These are phyloP conservation scores for Phaedon cochleariae DNA, from an alignment of 2,888 invertebrate species.

Conservation along the genomic window DNA sequence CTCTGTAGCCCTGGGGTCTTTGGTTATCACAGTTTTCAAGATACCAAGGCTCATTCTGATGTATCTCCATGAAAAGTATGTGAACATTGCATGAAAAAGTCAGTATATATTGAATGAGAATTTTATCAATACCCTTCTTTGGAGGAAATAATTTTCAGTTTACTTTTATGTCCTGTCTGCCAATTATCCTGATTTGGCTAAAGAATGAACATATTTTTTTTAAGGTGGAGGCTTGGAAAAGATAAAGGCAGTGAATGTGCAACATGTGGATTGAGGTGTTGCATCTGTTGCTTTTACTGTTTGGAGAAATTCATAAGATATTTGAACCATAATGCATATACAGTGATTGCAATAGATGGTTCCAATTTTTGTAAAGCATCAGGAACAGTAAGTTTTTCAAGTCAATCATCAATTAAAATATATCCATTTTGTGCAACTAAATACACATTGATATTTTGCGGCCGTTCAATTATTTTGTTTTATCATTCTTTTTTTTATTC, in stretches of 20 bases:
- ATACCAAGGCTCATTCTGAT: slow-evolving; percentile 88
- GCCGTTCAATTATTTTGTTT: too few relatives aligned
- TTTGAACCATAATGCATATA: slow-evolving; percentile 94
- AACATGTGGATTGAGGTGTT: slow-evolving; percentile 78
- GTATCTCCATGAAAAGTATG: slow-evolving; percentile 82
- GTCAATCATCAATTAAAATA: too few relatives aligned
- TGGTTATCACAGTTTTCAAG: slow-evolving; percentile 92
- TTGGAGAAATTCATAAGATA: slow-evolving; percentile 92
- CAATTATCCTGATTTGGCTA: not conserved
- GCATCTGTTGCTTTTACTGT: slow-evolving; percentile 90
- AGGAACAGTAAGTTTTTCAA: slow-evolving; percentile 72
- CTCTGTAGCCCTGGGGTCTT: slow-evolving; percentile 93
- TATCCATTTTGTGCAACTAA: too few relatives aligned
- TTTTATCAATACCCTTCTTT: too few relatives aligned
- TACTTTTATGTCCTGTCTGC: too few relatives aligned
- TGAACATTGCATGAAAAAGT: not conserved
- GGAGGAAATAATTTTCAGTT: too few relatives aligned
- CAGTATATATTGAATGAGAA: too few relatives aligned
- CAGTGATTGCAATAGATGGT: slow-evolving; percentile 91
- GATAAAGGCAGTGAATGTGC: slow-evolving; percentile 80
- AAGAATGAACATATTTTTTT: slow-evolving; percentile 40
- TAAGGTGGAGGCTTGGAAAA: slow-evolving; percentile 72
- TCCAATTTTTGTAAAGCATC: slow-evolving; percentile 91
- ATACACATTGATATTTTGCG: too few relatives aligned
- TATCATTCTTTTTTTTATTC: too few relatives aligned